Percentiles rank a stretch among this genome's conserved stretches.
Conservation (phyloP, 2,888 invertebrate genomes). For the Drosophila recens region DNA sequence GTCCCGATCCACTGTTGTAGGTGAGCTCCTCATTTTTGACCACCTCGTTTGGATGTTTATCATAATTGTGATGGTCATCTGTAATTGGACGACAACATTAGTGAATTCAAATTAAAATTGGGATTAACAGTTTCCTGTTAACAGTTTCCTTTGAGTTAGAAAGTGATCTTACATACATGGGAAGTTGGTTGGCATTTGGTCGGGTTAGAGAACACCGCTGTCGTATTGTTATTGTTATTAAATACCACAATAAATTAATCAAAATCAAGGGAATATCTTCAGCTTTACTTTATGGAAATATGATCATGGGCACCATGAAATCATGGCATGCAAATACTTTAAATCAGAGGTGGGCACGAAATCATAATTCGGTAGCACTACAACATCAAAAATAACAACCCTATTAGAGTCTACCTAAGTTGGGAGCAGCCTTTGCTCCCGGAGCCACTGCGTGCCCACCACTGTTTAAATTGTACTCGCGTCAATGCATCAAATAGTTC, state of each 20-base stretch:
- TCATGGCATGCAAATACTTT: not conserved
- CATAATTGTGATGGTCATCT: constrained; percentile 90
- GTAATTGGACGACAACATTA: constrained; percentile 28
- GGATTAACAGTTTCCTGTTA: no score
- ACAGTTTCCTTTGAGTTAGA: not conserved
- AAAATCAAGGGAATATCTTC: not conserved
- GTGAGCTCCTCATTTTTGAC: constrained; percentile 97
- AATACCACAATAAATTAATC: not conserved
- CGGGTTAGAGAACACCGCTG: constrained; percentile 23
- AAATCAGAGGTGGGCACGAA: no score
- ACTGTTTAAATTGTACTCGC: not conserved
- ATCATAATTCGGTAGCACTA: no score
- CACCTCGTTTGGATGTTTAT: constrained; percentile 95
- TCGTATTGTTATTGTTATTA: not conserved
- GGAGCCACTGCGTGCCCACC: no score
- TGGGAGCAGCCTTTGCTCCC: no score
- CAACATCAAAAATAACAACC: no score
- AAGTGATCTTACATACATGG: constrained; percentile 42
- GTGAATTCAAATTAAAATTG: not conserved
- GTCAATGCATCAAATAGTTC: not conserved
- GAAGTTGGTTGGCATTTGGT: constrained; percentile 69
- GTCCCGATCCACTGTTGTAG: constrained; percentile 87
- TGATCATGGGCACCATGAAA: not conserved
- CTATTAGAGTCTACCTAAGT: no score
- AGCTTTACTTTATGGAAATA: not conserved